Evolutionary conservation across 1,140 invertebrate genomes (phyloP), one percentile per base, ranked within the genome.

Genomic region (Chlorops oryzae): DNA sequence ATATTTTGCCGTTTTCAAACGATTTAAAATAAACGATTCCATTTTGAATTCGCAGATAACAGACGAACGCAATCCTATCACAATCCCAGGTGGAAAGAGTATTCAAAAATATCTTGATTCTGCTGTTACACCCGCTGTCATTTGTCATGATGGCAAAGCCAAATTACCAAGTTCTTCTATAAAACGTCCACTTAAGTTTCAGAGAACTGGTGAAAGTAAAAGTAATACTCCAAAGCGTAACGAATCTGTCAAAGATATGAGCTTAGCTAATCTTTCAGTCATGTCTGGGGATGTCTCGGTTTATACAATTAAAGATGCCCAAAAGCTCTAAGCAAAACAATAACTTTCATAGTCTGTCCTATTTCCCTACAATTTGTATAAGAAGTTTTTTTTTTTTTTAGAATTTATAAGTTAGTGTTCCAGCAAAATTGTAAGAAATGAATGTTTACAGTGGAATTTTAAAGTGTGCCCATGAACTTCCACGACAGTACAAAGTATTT

Each of bases 241-340:
- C 23, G 5, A 28, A 46, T 18, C 10, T n/a, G 23, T 22, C 51
- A 43, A 28, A 9, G 45, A 53, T 45, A 41, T 32, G 2, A 74
- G 72, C 55, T 59, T 74, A 32, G 73, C 71, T 9, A 63, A 74
- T 64, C 41, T 74, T 18, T 63, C 64, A 3, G 40, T 73, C 1
- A 63, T 64, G 23, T 61, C 68, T 3, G 68, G 70, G 9, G 73
- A 74, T 51, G 53, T 74, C 23, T 74, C 73, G 12, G 23, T 74
- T 10, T 68, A 71, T 28, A 70, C 67, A 0, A 57, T 70, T 4
- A 65, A 60, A 38, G 67, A 70, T 62, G 67, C 67, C 6, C 59
- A 68, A 27, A 70, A 67, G 37, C 65, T 70, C 55, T 69, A 61
- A 57, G 6, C 7, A n/a, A n/a, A n/a, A n/a, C n/a, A n/a, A n/a